Base-by-base conservation (phyloP, 1,140 invertebrate genomes). In the Camponotus pennsylvanicus region DNA sequence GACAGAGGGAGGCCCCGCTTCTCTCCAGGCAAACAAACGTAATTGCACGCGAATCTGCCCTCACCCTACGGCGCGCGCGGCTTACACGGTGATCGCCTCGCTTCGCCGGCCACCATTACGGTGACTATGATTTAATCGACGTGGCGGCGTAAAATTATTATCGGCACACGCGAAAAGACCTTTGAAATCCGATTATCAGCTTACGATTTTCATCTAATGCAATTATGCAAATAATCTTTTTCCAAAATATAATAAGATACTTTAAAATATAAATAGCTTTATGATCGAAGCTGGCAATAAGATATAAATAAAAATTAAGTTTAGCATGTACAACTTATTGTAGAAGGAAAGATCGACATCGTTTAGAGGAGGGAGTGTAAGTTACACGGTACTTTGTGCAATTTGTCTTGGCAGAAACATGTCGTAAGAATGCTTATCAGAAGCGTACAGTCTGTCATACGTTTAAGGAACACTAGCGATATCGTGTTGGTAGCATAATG, bases 51-150 rank as follows among this genome's bases (percentile, higher is more conserved):
- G 78, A 90, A 80, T 79, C 67, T 78, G 45, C 34, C 69, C 61
- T 82, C 79, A 70, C 67, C 79, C 79, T 82, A 55, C 79, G 55
- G 59, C 78, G 79, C 66, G 64, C 77, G 67, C 64, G 77, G 77
- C 78, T 82, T 86, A 86, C 59, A 70, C 63, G 85, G 15, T 82
- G 61, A 80, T 80, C 76, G 86, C 59, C 61, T 55, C 49, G 42
- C 45, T 49, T 45, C 13, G 40, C 64, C 49, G 11, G 40, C 66
- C 76, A 82, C 80, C 80, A 89, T 89, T 88, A 85, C 73, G 21
- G 63, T 59, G 83, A 84, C 80, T 80, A 88, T 87, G 89, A 91
- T 92, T 92, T 88, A 90, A 92, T 92, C 91, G 85, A 85, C 83
- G 82, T 75, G 82, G 61, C 55, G 55, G 66, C 70, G 85, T 92